A percentile compares a stretch with the other conserved stretches of the same genome.
Evolutionary conservation across 1,140 invertebrate species (phyloP).

Genomic region (Forficula auricularia): DNA sequence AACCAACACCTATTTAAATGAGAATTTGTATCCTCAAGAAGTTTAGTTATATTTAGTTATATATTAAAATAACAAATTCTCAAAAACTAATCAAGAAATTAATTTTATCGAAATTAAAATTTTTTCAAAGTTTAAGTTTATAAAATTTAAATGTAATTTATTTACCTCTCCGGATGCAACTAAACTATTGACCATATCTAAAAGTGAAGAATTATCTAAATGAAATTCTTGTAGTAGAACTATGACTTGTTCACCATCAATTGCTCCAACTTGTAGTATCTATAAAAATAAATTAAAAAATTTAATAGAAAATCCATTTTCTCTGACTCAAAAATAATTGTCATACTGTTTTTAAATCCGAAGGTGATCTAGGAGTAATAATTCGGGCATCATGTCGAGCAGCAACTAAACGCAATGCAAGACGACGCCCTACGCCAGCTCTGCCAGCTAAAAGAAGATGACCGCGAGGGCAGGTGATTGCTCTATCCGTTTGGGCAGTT

Average conservation of each 20-base stretch:
- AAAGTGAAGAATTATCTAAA: conserved; percentile 42
- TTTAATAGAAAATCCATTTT: too few species aligned
- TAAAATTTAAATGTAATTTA: conserved; percentile 4
- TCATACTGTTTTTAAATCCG: conserved; percentile 29
- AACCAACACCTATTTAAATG: too few species aligned
- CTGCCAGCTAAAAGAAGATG: conserved; percentile 56
- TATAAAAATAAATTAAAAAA: conserved; percentile 15
- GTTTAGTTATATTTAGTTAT: too few species aligned
- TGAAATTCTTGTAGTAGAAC: conserved; percentile 76
- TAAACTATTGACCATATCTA: conserved; percentile 50
- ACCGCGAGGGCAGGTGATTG: conserved; percentile 39
- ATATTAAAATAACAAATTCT: too few species aligned
- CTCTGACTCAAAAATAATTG: too few species aligned
- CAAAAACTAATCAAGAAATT: too few species aligned
- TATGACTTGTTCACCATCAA: conserved; percentile 60
- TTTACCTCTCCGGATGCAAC: conserved; percentile 46
- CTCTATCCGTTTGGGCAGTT: conserved; percentile 42
- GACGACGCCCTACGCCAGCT: conserved; percentile 58
- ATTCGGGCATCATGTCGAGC: conserved; percentile 50
- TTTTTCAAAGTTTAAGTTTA: too few species aligned
- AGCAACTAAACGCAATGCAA: conserved; percentile 52
- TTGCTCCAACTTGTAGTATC: conserved; percentile 53
- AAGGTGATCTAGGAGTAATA: conserved; percentile 32
- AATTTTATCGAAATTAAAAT: too few species aligned
- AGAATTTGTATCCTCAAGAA: too few species aligned